These are phyloP conservation scores for Hephaestus fuliginosus DNA, from an alignment of 2,797 vertebrate species.

Conservation along the genomic window DNA sequence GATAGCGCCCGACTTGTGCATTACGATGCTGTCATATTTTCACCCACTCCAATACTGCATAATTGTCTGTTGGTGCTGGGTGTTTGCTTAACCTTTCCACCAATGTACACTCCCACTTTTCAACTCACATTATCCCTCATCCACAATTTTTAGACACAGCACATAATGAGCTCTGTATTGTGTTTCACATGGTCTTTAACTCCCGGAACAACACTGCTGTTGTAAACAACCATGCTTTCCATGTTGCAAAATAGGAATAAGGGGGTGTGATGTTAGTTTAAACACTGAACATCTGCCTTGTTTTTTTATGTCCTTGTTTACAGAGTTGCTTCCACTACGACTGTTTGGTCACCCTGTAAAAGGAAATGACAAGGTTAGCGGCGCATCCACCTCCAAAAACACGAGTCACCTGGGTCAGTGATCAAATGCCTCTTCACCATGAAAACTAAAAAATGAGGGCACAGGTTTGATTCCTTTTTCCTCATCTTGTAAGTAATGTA, in stretches of 20 bases:
- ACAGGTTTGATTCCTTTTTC: slow-evolving; percentile 31
- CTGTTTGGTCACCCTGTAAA: slow-evolving; percentile 41
- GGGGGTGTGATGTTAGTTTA: neutral
- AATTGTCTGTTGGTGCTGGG: slow-evolving; percentile 15
- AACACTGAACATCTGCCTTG: too few relatives aligned
- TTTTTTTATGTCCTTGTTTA: slow-evolving; percentile 10
- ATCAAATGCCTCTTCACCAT: slow-evolving; percentile 32
- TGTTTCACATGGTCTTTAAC: slow-evolving; percentile 11
- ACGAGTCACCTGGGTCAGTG: slow-evolving; percentile 23
- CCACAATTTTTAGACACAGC: neutral
- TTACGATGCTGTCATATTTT: neutral
- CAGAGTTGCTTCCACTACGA: slow-evolving; percentile 22
- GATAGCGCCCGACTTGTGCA: slow-evolving; percentile 14
- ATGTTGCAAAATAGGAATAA: neutral
- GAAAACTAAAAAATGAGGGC: slow-evolving; percentile 23
- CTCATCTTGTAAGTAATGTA: slow-evolving; percentile 24
- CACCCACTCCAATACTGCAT: neutral
- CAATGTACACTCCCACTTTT: slow-evolving; percentile 36
- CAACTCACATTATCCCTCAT: slow-evolving; percentile 14
- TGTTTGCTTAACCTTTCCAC: slow-evolving; percentile 47
- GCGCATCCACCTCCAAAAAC: slow-evolving; percentile 20
- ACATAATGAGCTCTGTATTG: slow-evolving; percentile 18
- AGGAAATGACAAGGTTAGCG: slow-evolving; percentile 14
- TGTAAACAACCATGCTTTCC: slow-evolving; percentile 15
- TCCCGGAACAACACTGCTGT: neutral